phyloP scores from a whole-genome alignment of 2,113 vertebrate genomes.

The Calyptomena viridis region DNA sequence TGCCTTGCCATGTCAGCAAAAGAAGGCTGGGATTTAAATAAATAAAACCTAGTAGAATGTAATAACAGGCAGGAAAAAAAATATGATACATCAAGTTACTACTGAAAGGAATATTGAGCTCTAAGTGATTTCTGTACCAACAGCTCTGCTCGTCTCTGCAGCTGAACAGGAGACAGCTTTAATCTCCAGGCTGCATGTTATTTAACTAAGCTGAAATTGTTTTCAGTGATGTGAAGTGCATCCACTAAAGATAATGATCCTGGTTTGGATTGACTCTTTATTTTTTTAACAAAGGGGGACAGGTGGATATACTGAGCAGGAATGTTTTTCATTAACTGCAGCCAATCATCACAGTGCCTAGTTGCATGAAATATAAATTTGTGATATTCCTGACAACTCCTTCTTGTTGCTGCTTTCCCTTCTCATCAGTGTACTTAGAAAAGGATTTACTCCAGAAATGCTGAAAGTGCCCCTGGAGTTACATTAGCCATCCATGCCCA shows the following conservation, averaged over 20 bases:
- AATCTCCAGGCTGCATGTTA: constrained; percentile 23
- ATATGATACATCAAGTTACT: constrained; percentile 12
- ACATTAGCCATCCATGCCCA: not conserved
- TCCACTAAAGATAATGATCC: constrained; percentile 31
- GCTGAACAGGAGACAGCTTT: constrained; percentile 46
- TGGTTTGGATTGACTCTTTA: not conserved
- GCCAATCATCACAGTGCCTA: not conserved
- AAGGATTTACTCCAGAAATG: not conserved
- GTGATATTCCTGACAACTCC: not conserved
- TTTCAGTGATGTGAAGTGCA: constrained; percentile 10
- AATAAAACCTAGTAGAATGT: constrained; percentile 43
- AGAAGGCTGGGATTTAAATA: constrained; percentile 66
- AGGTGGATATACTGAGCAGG: constrained; percentile 18
- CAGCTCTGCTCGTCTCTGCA: constrained; percentile 18
- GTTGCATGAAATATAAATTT: not conserved
- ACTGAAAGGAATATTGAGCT: constrained; percentile 53
- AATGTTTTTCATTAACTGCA: constrained; percentile 25
- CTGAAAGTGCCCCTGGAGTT: not conserved
- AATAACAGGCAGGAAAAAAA: constrained; percentile 30
- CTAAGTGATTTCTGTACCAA: constrained; percentile 22
- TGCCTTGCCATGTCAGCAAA: constrained; percentile 67
- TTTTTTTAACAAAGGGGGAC: constrained; percentile 31
- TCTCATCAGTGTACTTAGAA: not conserved
- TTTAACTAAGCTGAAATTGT: constrained; percentile 59
- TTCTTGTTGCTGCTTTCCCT: not conserved